Percentiles rank a stretch among this genome's conserved stretches.
Evolutionary conservation across 2,888 invertebrate genomes (phyloP).

Genomic region (Sussaba pulchella): DNA sequence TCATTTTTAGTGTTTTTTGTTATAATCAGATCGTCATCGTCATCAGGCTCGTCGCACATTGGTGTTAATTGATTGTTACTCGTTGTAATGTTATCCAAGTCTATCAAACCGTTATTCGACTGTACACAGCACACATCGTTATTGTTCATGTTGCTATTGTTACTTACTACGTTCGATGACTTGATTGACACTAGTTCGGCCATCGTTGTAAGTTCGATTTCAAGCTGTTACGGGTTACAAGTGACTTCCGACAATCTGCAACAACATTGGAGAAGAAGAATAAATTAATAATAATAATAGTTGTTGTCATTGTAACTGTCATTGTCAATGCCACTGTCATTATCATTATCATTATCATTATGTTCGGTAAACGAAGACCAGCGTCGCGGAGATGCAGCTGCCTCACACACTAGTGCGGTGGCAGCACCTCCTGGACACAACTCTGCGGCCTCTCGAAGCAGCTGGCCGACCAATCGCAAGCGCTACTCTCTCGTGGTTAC

Average conservation of each 20-base stretch:
- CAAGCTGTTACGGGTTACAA: not conserved
- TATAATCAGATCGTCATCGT: slow-evolving; percentile 77
- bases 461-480: too few relatives aligned
- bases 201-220: slow-evolving; percentile 72
- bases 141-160: slow-evolving; percentile 78
- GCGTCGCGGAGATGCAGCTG: too few relatives aligned
- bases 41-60: slow-evolving; percentile 80
- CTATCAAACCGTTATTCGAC: slow-evolving; percentile 84
- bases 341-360: too few relatives aligned
- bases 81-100: slow-evolving; percentile 82
- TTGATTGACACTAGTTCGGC: slow-evolving; percentile 83
- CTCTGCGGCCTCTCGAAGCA: too few relatives aligned
- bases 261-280: too few relatives aligned
- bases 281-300: too few relatives aligned
- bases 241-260: slow-evolving; percentile 50
- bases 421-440: too few relatives aligned
- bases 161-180: slow-evolving; percentile 83
- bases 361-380: too few relatives aligned
- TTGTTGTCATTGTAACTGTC: too few relatives aligned
- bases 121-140: slow-evolving; percentile 82
- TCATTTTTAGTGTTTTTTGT: slow-evolving; percentile 80
- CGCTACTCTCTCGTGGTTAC: too few relatives aligned
- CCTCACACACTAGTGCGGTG: too few relatives aligned
- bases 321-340: too few relatives aligned
- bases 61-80: slow-evolving; percentile 82